Evolutionary conservation across 2,888 invertebrate genomes (phyloP).

Genomic region (Prosapia bicincta): DNA sequence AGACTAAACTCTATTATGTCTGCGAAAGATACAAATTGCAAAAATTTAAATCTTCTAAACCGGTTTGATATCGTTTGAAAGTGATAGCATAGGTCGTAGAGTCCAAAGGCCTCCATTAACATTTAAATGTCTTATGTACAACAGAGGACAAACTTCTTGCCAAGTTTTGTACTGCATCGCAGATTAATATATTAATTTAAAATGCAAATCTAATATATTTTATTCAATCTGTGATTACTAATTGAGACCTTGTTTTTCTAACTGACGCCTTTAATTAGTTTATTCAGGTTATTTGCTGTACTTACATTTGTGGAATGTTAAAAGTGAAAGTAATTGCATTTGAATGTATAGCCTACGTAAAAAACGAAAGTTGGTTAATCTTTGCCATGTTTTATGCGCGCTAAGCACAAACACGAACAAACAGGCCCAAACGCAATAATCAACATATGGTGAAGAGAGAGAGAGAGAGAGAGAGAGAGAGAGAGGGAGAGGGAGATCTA

Average conservation of each 20-base stretch:
- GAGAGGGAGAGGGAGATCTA: too few species aligned
- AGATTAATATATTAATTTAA: neutral
- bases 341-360: too few species aligned
- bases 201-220: neutral
- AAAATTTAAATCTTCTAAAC: neutral
- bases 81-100: neutral
- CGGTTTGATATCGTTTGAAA: neutral
- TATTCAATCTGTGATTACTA: neutral
- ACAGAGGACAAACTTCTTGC: neutral
- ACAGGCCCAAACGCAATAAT: too few species aligned
- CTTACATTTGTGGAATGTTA: too few species aligned
- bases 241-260: neutral
- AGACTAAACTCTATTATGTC: neutral
- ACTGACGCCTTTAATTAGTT: too few species aligned
- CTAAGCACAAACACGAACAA: too few species aligned
- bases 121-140: neutral
- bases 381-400: too few species aligned
- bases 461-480: too few species aligned
- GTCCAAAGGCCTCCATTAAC: neutral
- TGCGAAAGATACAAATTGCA: neutral
- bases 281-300: neutral
- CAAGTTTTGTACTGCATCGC: neutral
- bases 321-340: too few species aligned
- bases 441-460: too few species aligned
- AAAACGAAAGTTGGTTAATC: too few species aligned